Evolutionary conservation across 2,888 invertebrate species (phyloP).

Genomic region (Conus canariensis): DNA sequence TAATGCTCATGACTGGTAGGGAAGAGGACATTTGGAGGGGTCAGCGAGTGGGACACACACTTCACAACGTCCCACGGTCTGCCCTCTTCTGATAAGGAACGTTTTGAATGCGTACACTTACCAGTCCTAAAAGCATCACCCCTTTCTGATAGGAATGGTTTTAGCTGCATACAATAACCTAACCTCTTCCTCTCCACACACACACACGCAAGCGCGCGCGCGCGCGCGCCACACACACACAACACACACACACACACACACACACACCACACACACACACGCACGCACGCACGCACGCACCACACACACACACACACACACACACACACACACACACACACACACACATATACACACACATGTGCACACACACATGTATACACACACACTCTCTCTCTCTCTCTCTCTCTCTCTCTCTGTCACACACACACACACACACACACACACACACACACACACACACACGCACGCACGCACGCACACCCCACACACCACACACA

Average conservation of each 20-base stretch:
- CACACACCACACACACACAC: not conserved
- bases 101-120: no score
- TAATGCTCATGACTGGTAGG: no score
- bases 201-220: not conserved
- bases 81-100: no score
- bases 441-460: not conserved
- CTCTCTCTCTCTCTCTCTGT: no score
- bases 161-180: no score
- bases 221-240: not conserved
- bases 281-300: not conserved
- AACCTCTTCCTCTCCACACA: no score
- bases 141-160: no score
- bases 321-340: not conserved
- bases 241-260: not conserved
- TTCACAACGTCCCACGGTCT: no score
- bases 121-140: no score
- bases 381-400: not conserved
- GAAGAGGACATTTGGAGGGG: no score
- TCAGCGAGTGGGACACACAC: no score
- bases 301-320: no score
- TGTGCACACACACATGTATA: not conserved
- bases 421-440: not conserved
- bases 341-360: not conserved
- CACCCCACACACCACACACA: not conserved
- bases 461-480: slow-evolving; percentile 3